Base-by-base conservation (phyloP, 2,888 invertebrate species). In the Parasteatoda lunata region DNA sequence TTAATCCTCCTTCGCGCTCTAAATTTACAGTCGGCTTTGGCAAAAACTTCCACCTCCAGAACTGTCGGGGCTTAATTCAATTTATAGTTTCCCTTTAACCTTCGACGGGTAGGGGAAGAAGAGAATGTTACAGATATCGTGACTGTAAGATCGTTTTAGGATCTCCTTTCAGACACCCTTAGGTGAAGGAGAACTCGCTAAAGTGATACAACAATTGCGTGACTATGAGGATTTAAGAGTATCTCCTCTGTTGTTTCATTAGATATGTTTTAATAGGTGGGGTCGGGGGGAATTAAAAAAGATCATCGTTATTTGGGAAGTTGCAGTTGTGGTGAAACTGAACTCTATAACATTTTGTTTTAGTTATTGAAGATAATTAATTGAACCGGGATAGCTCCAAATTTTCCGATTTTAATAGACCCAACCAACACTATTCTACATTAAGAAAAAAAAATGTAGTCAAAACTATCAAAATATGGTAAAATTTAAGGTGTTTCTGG, bases 1-100 rank as follows among this genome's bases (percentile, higher is more conserved):
- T 52, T 83, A 72, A 83, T 79, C 79, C 75, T 49, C 15, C 13
- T 47, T n/a, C n/a, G 9, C 59, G 51, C 76, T 80, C 79, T 75
- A 69, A 69, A 85, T 85, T 85, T 80, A 85, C 70, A 51, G 30
- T 15, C 59, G n/a, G 64, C 69, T 72, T 78, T 79, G 78, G 69
- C 68, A 72, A 75, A 68, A 52, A 48, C 72, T 65, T 13, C 71
- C 70, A 80, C 79, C 85, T 76, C 76, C 80, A 9, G 3, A 59
- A n/a, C 4, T 65, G 85, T 66, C 76, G 52, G 85, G 11, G 52
- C 79, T 80, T 85, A 80, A 84, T 85, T 85, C 85, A 76, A 80
- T 85, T 85, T 85, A 85, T 76, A 80, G 75, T 76, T 80, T 69
- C 75, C 76, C 85, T 79, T 71, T 79, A 79, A 76, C 79, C 78